Percentiles rank a stretch among this genome's conserved stretches.
Evolutionary conservation across 2,797 vertebrate genomes (phyloP).

Genomic region (Echiichthys vipera): DNA sequence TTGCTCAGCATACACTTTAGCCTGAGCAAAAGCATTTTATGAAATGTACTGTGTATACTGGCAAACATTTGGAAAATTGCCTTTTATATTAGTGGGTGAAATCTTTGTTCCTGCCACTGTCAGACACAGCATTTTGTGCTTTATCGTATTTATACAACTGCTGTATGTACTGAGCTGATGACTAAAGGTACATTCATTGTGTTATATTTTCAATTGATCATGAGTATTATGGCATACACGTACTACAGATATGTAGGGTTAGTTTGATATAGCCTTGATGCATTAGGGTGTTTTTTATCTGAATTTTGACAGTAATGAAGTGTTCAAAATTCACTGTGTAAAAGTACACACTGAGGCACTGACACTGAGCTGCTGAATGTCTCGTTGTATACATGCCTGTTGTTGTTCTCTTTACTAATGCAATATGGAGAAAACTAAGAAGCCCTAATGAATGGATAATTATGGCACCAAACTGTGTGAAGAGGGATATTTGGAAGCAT

Average conservation of each 20-base stretch:
- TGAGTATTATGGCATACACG: background rate
- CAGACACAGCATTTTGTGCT: conserved; percentile 2
- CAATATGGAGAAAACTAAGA: background rate
- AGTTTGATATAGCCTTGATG: background rate
- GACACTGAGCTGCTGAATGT: background rate
- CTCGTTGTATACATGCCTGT: background rate
- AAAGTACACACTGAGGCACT: background rate
- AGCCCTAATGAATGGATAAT: background rate
- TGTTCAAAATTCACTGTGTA: background rate
- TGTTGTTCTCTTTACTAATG: background rate
- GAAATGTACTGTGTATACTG: conserved; percentile 29
- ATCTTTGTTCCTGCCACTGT: conserved; percentile 25
- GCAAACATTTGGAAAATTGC: conserved; percentile 59
- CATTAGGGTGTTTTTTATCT: background rate
- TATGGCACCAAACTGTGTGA: background rate
- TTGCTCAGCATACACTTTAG: conserved; percentile 58
- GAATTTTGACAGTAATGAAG: background rate
- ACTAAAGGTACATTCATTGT: conserved; percentile 11
- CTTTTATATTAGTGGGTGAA: conserved; percentile 31
- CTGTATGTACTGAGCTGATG: conserved; percentile 7
- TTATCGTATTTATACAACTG: conserved; percentile 38
- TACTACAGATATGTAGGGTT: background rate
- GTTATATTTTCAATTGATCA: conserved; percentile 12
- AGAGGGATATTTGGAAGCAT: background rate
- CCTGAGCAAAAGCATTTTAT: conserved; percentile 35